Evolutionary conservation across 2,888 invertebrate species (phyloP), one percentile per base, ranked within the genome.

Genomic region (Bruchidius siliquastri): DNA sequence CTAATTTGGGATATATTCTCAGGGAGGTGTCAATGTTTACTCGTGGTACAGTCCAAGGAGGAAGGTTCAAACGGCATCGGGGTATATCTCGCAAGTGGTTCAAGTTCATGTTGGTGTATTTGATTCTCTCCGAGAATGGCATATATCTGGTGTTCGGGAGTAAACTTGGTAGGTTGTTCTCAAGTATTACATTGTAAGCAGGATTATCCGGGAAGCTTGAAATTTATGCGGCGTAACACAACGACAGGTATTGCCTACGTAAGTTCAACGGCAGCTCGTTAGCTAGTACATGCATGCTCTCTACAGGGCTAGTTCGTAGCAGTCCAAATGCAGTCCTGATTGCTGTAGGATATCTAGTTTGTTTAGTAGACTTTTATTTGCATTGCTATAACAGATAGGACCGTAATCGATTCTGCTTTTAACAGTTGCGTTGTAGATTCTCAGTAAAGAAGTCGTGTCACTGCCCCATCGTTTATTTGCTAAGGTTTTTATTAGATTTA

Each of bases 261-360:
- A 67, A 67, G n/a, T 6, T 21, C 20, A 13, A 13, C 6, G 68
- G 68, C 13, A 21, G 13, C 21, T 67, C 68, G 2, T 67, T 67
- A 13, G 68, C 68, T 67, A 20, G 20, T 30, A 30, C 30, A 6
- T 30, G 30, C 6, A 67, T 67, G 21, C 68, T 67, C 21, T 67
- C 68, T 67, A 67, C 68, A 21, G 68, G 68, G 68, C 68, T 67
- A 13, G 68, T 67, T 67, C 68, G 68, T 20, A 67, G 21, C n/a
- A 21, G 20, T 20, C 68, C 68, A 67, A 67, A 13, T 20, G 68
- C 68, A 4, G n/a, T 20, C 21, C 68, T 67, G 21, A 67, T 67
- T 67, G 68, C 68, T n/a, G 68, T 67, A 67, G 20, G 68, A 20
- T 13, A 6, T 67, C 68, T 3, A 67, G 21, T 67, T 67, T n/a